Conservation (phyloP, 2,797 vertebrate genomes). For the Myotis planiceps region DNA sequence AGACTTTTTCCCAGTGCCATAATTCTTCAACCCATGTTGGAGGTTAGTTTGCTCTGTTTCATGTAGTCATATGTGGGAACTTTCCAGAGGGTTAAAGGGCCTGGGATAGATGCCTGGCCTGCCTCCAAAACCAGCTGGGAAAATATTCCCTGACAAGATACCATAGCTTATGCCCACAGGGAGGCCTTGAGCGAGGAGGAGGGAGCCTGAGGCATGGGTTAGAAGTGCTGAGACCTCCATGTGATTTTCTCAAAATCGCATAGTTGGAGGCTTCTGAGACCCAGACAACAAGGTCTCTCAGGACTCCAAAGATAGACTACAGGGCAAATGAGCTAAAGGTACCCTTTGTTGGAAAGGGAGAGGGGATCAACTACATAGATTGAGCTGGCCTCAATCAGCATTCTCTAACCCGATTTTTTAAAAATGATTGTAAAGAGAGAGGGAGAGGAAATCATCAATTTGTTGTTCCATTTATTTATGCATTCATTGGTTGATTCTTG, state of each 20-base stretch:
- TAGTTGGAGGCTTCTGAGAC: background rate
- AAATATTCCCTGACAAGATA: constrained; percentile 42
- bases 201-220: background rate
- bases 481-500: background rate
- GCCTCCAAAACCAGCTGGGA: constrained; percentile 16
- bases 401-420: background rate
- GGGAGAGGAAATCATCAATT: background rate
- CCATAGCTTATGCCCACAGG: background rate
- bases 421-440: background rate
- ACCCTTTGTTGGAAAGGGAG: background rate
- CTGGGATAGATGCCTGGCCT: background rate
- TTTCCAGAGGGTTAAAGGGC: background rate
- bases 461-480: background rate
- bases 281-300: background rate
- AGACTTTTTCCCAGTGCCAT: background rate
- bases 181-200: background rate
- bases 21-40: background rate
- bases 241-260: background rate
- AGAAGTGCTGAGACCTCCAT: background rate
- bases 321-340: background rate
- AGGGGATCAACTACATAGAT: background rate
- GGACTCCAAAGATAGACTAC: constrained; percentile 5
- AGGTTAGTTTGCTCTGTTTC: background rate
- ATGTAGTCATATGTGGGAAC: background rate
- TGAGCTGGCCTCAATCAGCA: background rate